Evolutionary conservation across 2,888 invertebrate species (phyloP), one percentile per base, ranked within the genome.

Genomic region (Rotaria magnacalcarata): DNA sequence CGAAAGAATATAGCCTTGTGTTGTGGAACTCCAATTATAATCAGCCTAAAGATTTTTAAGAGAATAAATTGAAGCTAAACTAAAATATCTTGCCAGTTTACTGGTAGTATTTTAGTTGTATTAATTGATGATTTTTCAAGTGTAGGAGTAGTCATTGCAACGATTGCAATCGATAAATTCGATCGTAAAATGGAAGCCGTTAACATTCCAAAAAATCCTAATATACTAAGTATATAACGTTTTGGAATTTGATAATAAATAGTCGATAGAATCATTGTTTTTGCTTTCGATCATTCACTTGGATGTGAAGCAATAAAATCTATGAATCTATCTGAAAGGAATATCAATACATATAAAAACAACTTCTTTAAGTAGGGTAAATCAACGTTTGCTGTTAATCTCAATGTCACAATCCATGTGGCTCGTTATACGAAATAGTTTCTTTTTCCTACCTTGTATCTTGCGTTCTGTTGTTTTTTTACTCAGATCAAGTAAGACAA

Each of bases 81-180:
- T 10, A 0, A 67, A 67, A n/a, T 10, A 67, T n/a, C 16, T 5
- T 6, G 27, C 4, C 10, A n/a, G 10, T 14, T 80, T 47, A 80
- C 80, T 16, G 43, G n/a, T 47, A 8, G 10, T 24, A 24, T 47
- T 34, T 88, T 88, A 3, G 88, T 84, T 21, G 88, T 88, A 11
- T 88, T 87, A 60, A 87, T 86, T 54, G 67, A 19, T 19, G 14
- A 27, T 19, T n/a, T 19, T 34, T 67, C 34, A 34, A 16, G 85
- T 87, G 84, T 87, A 88, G 86, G 88, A 87, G 93, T 94, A 93
- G 89, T 95, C 96, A 97, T 97, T 87, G 96, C 95, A 84, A 97
- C 96, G 88, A 97, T 95, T 7, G 96, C 96, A 27, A 97, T 95
- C 88, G 96, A 96, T 88, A 97, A 93, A 92, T 96, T 96, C 10